phyloP scores from a whole-genome alignment of 1,140 invertebrate genomes.

The Panagrolaimus sp. region DNA sequence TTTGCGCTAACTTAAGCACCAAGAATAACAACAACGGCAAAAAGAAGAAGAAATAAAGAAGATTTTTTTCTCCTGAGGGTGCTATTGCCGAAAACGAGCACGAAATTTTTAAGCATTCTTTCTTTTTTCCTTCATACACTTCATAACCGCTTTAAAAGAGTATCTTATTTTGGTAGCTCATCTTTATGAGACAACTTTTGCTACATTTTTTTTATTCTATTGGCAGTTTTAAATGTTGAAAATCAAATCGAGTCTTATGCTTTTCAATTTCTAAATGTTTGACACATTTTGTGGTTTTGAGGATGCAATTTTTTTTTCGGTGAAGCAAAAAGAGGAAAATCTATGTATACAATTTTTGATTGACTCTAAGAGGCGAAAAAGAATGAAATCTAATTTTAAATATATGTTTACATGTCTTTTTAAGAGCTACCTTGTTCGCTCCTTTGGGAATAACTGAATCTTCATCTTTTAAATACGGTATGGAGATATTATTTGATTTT shows the following conservation, averaged over 20 bases:
- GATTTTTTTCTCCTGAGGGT: slow-evolving; percentile 1
- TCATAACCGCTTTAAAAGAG: slow-evolving; percentile 7
- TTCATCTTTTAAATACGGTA: too few species aligned
- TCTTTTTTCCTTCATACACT: background rate
- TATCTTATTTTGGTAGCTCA: background rate
- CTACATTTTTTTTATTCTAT: background rate
- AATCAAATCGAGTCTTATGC: slow-evolving; percentile 7
- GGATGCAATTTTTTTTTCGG: background rate
- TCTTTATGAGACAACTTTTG: too few species aligned
- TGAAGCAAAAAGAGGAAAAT: too few species aligned
- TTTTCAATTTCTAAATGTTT: background rate
- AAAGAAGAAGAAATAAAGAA: too few species aligned
- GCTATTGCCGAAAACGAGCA: slow-evolving; percentile 12
- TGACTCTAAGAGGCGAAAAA: background rate
- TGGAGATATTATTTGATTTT: too few species aligned
- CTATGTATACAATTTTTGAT: background rate
- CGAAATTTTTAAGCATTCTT: too few species aligned
- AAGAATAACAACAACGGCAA: too few species aligned
- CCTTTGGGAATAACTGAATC: slow-evolving; percentile 5
- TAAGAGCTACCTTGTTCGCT: background rate
- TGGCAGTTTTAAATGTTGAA: slow-evolving; percentile 6
- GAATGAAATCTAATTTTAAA: slow-evolving; percentile 7
- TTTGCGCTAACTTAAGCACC: background rate
- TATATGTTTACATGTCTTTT: background rate
- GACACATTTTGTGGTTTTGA: slow-evolving; percentile 11